Conservation (phyloP, 1,140 invertebrate species). For the Prorops nasuta region DNA sequence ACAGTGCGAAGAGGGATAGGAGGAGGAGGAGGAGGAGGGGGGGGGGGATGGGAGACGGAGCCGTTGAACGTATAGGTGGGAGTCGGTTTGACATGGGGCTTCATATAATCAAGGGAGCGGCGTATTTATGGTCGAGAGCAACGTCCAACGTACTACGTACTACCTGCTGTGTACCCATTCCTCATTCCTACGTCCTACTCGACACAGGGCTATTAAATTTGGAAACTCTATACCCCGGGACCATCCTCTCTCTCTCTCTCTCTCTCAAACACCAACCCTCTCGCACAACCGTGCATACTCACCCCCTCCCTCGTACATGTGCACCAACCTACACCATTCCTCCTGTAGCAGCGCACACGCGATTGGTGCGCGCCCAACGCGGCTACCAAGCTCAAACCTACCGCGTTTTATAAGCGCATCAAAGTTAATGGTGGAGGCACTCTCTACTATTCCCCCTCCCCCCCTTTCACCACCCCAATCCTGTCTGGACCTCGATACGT, state of each 20-base stretch:
- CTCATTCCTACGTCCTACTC: constrained; percentile 36
- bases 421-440: constrained; percentile 40
- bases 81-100: constrained; percentile 38
- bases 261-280: constrained; percentile 19
- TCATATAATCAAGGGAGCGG: constrained; percentile 43
- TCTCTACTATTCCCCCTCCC: constrained; percentile 27
- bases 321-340: too few species aligned
- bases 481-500: not conserved
- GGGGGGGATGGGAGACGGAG: not conserved
- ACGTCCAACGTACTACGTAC: too few species aligned
- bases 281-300: too few species aligned
- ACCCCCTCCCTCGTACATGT: too few species aligned
- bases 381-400: constrained; percentile 19
- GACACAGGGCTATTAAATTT: constrained; percentile 51
- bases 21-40: too few species aligned
- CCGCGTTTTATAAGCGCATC: constrained; percentile 49
- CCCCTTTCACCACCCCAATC: not conserved
- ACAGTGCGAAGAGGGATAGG: too few species aligned
- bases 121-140: constrained; percentile 40
- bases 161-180: constrained; percentile 36
- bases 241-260: constrained; percentile 11
- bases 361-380: not conserved
- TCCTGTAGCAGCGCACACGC: not conserved
- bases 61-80: not conserved
- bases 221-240: constrained; percentile 44